Conservation (phyloP, 1,140 invertebrate genomes). For the Solenopsis invicta region DNA sequence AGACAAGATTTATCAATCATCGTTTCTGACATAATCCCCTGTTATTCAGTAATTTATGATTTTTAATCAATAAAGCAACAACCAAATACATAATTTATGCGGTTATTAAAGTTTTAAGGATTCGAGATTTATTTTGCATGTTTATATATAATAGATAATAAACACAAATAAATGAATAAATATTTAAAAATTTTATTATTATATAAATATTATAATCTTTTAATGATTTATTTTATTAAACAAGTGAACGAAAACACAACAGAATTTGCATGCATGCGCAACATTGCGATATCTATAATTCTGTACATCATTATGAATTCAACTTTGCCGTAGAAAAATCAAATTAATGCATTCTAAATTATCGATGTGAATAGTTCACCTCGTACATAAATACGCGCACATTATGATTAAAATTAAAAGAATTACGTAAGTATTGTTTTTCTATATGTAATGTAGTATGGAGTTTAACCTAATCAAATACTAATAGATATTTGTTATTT, state of each 20-base stretch:
- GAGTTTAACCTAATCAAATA: background rate
- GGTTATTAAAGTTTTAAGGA: too few relatives aligned
- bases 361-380: background rate
- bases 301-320: background rate
- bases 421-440: slow-evolving; percentile 77
- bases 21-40: too few relatives aligned
- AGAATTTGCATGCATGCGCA: background rate
- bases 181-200: background rate
- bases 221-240: slow-evolving; percentile 13
- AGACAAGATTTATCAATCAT: too few relatives aligned
- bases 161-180: background rate
- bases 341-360: slow-evolving; percentile 1
- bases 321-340: background rate
- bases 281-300: background rate
- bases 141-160: background rate
- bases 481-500: background rate
- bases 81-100: too few relatives aligned
- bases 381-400: background rate
- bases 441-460: background rate
- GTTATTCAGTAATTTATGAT: too few relatives aligned
- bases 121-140: too few relatives aligned
- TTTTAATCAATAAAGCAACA: too few relatives aligned
- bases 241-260: slow-evolving; percentile 2
- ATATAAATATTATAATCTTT: background rate
- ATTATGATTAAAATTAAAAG: slow-evolving; percentile 70